phyloP scores from a whole-genome alignment of 2,113 vertebrate genomes.

The Pteropus alecto region DNA sequence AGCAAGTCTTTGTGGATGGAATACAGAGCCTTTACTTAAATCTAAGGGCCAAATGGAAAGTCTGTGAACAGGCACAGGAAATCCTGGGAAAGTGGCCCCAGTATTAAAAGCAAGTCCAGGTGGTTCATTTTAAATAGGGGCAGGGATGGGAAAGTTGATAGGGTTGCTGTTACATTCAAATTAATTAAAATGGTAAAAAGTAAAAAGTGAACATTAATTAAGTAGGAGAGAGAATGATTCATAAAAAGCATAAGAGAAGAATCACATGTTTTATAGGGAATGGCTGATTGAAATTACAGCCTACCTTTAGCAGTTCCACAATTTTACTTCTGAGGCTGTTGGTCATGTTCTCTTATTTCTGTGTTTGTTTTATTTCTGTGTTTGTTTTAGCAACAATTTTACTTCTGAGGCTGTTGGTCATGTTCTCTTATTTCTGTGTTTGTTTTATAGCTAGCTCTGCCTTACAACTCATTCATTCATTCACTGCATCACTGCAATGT shows the following conservation, averaged over 20 bases:
- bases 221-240: neutral
- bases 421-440: neutral
- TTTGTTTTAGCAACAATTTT: neutral
- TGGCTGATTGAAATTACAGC: neutral
- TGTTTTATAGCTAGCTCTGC: neutral
- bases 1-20: constrained; percentile 47
- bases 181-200: neutral
- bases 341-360: neutral
- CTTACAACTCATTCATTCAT: neutral
- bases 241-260: neutral
- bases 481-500: neutral
- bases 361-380: neutral
- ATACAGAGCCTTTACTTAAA: constrained; percentile 54
- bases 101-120: constrained; percentile 37
- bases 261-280: neutral
- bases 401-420: neutral
- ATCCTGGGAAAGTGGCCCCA: neutral
- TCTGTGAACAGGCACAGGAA: constrained; percentile 11
- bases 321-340: neutral
- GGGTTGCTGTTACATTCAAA: neutral
- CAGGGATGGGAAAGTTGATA: neutral
- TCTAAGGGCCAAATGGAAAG: constrained; percentile 42
- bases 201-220: neutral
- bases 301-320: neutral
- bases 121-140: neutral